Conservation (phyloP, 2,797 vertebrate species). For the Adelosebastes latens region DNA sequence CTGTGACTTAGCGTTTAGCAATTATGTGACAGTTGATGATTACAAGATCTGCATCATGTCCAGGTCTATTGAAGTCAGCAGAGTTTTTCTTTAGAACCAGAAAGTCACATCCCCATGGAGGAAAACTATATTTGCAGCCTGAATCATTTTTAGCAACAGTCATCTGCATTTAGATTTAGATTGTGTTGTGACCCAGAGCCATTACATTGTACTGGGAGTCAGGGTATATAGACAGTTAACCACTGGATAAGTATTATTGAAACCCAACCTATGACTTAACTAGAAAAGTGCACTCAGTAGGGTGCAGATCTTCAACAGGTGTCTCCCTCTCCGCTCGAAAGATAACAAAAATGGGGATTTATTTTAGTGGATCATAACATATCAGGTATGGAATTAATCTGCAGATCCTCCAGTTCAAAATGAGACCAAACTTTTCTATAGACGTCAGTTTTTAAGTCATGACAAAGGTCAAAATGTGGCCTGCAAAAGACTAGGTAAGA, state of each 20-base stretch:
- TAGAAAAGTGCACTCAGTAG: not conserved
- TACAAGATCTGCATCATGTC: not conserved
- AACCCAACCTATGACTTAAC: not conserved
- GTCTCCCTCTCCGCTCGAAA: not conserved
- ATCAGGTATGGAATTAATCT: not conserved
- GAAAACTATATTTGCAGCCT: not conserved
- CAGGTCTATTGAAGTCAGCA: not conserved
- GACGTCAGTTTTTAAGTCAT: not conserved
- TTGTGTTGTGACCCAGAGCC: not conserved
- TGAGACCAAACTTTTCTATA: not conserved
- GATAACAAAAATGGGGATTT: not conserved
- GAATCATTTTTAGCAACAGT: not conserved
- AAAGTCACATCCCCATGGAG: not conserved
- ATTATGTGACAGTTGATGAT: not conserved
- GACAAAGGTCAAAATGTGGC: too few species aligned
- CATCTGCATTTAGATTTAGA: not conserved
- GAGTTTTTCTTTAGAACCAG: not conserved
- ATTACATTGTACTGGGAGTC: not conserved
- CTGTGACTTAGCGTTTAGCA: not conserved
- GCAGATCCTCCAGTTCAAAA: not conserved
- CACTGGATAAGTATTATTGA: not conserved
- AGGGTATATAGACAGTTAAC: not conserved
- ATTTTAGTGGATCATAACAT: not conserved
- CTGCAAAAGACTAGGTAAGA: too few species aligned
- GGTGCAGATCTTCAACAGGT: too few species aligned